Conservation (phyloP, 2,888 invertebrate species). For the Amblyteles armatorius region DNA sequence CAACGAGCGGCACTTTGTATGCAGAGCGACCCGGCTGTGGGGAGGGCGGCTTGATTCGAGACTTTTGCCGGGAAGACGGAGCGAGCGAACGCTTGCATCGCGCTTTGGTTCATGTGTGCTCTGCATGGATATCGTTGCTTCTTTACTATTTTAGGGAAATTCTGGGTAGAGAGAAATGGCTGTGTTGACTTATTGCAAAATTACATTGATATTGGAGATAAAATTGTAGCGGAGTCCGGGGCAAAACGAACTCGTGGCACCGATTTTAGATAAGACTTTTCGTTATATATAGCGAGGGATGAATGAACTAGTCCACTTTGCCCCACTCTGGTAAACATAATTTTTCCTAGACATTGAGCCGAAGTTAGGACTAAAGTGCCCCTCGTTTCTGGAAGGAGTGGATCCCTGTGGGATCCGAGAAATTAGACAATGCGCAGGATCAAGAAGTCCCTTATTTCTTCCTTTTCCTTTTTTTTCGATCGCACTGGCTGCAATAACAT, state of each 20-base stretch:
- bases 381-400: neutral
- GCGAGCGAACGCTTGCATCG: neutral
- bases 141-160: too few species aligned
- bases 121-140: neutral
- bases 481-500: conserved; percentile 38
- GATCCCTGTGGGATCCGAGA: conserved; percentile 34
- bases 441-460: conserved; percentile 16
- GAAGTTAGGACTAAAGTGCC: neutral
- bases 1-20: conserved; percentile 70
- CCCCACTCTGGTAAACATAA: neutral
- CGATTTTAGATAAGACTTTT: too few species aligned
- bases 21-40: conserved; percentile 67
- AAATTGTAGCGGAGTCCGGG: too few species aligned
- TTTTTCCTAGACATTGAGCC: neutral
- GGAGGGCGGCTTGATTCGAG: conserved; percentile 9
- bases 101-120: neutral
- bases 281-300: neutral
- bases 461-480: conserved; percentile 15
- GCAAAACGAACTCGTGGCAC: too few species aligned
- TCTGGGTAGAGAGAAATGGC: too few species aligned
- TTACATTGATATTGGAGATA: too few species aligned
- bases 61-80: neutral
- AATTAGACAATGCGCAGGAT: conserved; percentile 58
- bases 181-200: too few species aligned
- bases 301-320: neutral